These are phyloP conservation scores for Carassius gibelio DNA, from an alignment of 2,113 vertebrate species.

Conservation along the genomic window DNA sequence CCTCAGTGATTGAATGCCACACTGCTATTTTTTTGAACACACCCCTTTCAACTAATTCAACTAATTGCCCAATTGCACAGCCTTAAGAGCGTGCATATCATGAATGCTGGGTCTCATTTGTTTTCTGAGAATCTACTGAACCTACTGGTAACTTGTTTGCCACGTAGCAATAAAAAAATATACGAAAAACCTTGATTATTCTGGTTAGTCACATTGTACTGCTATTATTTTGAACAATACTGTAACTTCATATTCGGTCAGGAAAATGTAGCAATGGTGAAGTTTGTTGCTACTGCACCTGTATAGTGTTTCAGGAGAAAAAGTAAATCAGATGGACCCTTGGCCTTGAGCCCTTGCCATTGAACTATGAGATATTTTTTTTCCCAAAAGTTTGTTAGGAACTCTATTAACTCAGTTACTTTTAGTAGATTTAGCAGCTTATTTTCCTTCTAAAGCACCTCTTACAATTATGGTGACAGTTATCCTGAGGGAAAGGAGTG, in stretches of 20 bases:
- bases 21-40: too few relatives aligned
- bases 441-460: not conserved
- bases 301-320: not conserved
- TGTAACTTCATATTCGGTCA: not conserved
- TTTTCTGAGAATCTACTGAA: too few relatives aligned
- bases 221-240: too few relatives aligned
- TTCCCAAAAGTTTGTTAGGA: not conserved
- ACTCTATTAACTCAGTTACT: not conserved
- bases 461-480: not conserved
- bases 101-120: too few relatives aligned
- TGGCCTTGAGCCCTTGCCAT: not conserved
- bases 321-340: not conserved
- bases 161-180: too few relatives aligned
- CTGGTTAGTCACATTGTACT: too few relatives aligned
- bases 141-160: too few relatives aligned
- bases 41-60: too few relatives aligned
- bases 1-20: too few relatives aligned
- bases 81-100: too few relatives aligned
- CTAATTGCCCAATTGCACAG: too few relatives aligned
- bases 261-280: not conserved
- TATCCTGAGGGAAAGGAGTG: not conserved
- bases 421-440: not conserved
- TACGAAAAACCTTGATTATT: too few relatives aligned
- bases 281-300: not conserved
- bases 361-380: not conserved